A percentile compares a stretch with the other conserved stretches of the same genome.
Evolutionary conservation across 2,113 vertebrate species (phyloP).

Genomic region (Craseonycteris thonglongyai): DNA sequence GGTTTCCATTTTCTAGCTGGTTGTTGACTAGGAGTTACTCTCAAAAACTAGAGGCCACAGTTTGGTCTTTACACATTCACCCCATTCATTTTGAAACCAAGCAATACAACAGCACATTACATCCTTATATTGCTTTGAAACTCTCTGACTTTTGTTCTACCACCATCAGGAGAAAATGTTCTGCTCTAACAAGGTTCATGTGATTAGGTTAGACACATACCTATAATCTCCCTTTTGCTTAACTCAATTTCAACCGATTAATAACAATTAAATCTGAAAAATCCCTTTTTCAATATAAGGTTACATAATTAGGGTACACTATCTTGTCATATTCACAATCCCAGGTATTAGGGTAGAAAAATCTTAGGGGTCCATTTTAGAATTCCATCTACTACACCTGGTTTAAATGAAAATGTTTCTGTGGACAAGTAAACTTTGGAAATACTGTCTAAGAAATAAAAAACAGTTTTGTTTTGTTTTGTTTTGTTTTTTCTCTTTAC

Average conservation of each 20-base stretch:
- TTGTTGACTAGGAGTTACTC: neutral
- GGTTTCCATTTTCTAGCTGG: neutral
- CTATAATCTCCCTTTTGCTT: neutral
- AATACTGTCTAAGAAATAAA: neutral
- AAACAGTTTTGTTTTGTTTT: neutral
- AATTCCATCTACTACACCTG: neutral
- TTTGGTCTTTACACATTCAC: neutral
- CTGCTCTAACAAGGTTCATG: neutral
- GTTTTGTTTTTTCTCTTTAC: neutral
- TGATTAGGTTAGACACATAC: neutral
- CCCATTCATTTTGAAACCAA: neutral
- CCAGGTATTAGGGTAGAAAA: neutral
- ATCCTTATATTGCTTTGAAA: neutral
- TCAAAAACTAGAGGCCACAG: neutral
- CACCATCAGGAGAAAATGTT: neutral
- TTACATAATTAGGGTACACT: neutral
- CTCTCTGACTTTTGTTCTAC: neutral
- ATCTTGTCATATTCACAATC: neutral
- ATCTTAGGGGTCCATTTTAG: neutral
- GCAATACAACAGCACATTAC: neutral
- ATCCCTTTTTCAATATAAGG: neutral
- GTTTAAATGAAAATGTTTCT: neutral
- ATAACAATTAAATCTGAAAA: neutral
- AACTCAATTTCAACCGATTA: neutral
- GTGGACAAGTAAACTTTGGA: neutral